A percentile compares a stretch with the other conserved stretches of the same genome.
These are phyloP conservation scores for Podilymbus podiceps DNA, from an alignment of 2,113 vertebrate genomes.

Conservation along the genomic window DNA sequence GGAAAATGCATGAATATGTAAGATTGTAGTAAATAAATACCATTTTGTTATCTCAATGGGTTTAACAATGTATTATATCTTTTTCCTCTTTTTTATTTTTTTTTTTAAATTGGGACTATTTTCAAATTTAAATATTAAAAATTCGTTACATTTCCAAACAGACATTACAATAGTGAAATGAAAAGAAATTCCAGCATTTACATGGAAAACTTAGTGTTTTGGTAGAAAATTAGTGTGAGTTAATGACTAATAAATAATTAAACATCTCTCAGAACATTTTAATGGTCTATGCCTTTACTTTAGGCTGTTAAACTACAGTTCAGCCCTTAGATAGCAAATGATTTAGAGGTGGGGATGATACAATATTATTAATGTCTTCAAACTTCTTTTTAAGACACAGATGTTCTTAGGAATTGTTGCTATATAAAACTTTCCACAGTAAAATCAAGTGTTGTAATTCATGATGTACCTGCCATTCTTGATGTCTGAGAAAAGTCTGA, in stretches of 20 bases:
- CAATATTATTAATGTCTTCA: slow-evolving; percentile 24
- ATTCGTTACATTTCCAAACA: not conserved
- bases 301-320: not conserved
- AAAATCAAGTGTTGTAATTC: not conserved
- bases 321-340: slow-evolving; percentile 6
- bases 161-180: not conserved
- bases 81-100: not conserved
- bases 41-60: not conserved
- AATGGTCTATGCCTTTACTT: slow-evolving; percentile 24
- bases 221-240: slow-evolving; percentile 38
- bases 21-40: no score
- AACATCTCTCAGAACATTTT: slow-evolving; percentile 19
- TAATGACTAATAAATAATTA: slow-evolving; percentile 58
- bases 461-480: not conserved
- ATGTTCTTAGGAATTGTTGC: not conserved
- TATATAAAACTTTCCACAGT: not conserved
- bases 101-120: not conserved
- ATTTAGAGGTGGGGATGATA: slow-evolving; percentile 32
- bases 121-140: slow-evolving; percentile 5
- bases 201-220: slow-evolving; percentile 29
- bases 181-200: not conserved
- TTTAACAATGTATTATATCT: not conserved
- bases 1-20: no score
- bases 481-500: not conserved
- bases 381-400: not conserved